These are phyloP conservation scores for Nematopogon swammerdamellus DNA, from an alignment of 2,888 invertebrate genomes.

Conservation along the genomic window DNA sequence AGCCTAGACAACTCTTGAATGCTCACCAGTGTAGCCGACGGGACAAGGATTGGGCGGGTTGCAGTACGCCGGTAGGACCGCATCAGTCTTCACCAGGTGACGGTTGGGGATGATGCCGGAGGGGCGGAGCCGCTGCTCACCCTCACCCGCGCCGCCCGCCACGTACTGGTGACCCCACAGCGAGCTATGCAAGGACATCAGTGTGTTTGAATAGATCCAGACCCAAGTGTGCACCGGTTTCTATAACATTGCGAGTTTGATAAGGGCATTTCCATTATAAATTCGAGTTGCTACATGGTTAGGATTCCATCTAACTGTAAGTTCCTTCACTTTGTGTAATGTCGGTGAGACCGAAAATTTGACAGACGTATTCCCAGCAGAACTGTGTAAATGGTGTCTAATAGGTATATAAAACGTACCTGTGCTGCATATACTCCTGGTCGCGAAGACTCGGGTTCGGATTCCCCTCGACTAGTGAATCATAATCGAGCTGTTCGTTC, in stretches of 20 bases:
- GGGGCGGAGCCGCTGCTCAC: slow-evolving; percentile 61
- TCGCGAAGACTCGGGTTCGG: slow-evolving; percentile 79
- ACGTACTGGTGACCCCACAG: slow-evolving; percentile 75
- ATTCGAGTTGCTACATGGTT: no score
- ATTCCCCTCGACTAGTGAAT: slow-evolving; percentile 64
- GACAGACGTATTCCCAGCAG: no score
- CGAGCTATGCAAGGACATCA: slow-evolving; percentile 48
- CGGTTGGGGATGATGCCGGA: slow-evolving; percentile 55
- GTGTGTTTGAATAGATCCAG: no score
- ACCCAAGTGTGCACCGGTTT: no score
- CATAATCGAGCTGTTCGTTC: slow-evolving; percentile 68
- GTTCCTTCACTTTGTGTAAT: no score
- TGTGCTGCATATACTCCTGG: slow-evolving; percentile 85
- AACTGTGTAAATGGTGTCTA: no score
- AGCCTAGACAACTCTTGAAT: no score
- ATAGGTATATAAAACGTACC: no score
- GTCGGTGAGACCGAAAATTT: no score
- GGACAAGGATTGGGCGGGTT: slow-evolving; percentile 99
- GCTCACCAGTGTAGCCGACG: slow-evolving; percentile 80
- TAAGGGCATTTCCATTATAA: neutral
- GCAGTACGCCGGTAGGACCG: slow-evolving; percentile 94
- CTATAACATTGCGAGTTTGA: neutral
- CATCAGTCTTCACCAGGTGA: slow-evolving; percentile 85
- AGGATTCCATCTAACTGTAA: no score
- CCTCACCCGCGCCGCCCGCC: slow-evolving; percentile 77